Evolutionary conservation across 2,797 vertebrate species (phyloP), one percentile per base, ranked within the genome.

Genomic region (Microctenopoma steveboyesi): DNA sequence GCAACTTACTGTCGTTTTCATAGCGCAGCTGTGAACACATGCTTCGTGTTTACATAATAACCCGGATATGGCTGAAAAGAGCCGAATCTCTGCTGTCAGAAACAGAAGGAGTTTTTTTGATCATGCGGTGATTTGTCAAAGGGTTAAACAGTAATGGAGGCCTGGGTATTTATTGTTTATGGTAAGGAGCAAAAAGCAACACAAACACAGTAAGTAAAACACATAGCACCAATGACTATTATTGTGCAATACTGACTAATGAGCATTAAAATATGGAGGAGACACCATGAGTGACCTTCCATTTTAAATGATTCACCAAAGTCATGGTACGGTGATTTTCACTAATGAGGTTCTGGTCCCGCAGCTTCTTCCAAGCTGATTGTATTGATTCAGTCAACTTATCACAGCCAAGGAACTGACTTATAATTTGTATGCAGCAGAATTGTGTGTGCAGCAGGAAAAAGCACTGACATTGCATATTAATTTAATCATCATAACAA

Each of bases 271-370:
- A 45, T 81, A 52, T 46, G 59, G 59, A 75, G 59, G 13, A 52
- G 72, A 62, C 28, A 15, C 54, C 72, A 53, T 8, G 15, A 49
- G 39, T 76, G 76, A 76, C 76, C 70, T 40, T 77, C 57, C n/a
- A 22, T 61, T 65, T 46, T 2, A 57, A 73, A 62, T 9, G 46
- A 71, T 75, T 76, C 63, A 47, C 39, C 42, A 1, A 3, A 59
- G 77, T 83, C 74, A 72, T 2, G 69, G 43, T 37, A 48, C 33
- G 22, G 16, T 50, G 62, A 64, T 57, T 57, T 43, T 12, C 58
- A 40, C 67, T 83, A 74, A 79, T 76, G 76, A 79, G 71, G 71
- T 74, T 81, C 65, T 64, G 81, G 57, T 75, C 64, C 2, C 15
- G n/a, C 0, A 25, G 63, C 66, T 73, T 64, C 55, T 57, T 69